These are phyloP conservation scores for Trichonephila clavata DNA, from an alignment of 1,140 invertebrate genomes.

Conservation along the genomic window DNA sequence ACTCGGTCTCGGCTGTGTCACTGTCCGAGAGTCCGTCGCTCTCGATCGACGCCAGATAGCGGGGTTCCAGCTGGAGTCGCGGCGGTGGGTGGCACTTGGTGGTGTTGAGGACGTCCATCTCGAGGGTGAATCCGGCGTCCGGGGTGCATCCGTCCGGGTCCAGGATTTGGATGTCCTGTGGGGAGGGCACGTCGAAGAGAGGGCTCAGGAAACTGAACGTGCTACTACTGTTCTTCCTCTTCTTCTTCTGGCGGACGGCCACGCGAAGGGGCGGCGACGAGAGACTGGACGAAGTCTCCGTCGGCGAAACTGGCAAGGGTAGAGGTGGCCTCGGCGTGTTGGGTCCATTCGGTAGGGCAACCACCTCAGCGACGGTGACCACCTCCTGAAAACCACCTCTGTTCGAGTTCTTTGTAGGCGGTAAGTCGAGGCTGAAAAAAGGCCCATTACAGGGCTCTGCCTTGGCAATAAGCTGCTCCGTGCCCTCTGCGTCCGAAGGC, in stretches of 20 bases:
- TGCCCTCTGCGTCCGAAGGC: conserved; percentile 50
- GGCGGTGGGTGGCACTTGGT: conserved; percentile 64
- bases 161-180: conserved; percentile 77
- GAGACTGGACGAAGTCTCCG: conserved; percentile 58
- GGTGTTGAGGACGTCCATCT: conserved; percentile 68
- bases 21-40: conserved; percentile 79
- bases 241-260: conserved; percentile 60
- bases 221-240: conserved; percentile 23
- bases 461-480: conserved; percentile 59
- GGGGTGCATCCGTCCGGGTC: conserved; percentile 78
- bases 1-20: conserved; percentile 62
- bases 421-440: conserved; percentile 55
- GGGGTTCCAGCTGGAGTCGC: conserved; percentile 72
- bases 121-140: conserved; percentile 22
- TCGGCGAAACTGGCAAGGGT: conserved; percentile 47
- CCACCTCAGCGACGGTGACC: conserved; percentile 69
- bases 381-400: conserved; percentile 72
- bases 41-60: conserved; percentile 78
- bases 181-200: conserved; percentile 77
- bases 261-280: conserved; percentile 47
- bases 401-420: conserved; percentile 40
- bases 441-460: conserved; percentile 42
- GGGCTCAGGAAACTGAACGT: conserved; percentile 72
- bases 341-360: conserved; percentile 32
- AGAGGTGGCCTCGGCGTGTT: conserved; percentile 57